Percentiles rank a stretch among this genome's conserved stretches.
Evolutionary conservation across 2,797 vertebrate genomes (phyloP).

Genomic region (Chromis chromis): DNA sequence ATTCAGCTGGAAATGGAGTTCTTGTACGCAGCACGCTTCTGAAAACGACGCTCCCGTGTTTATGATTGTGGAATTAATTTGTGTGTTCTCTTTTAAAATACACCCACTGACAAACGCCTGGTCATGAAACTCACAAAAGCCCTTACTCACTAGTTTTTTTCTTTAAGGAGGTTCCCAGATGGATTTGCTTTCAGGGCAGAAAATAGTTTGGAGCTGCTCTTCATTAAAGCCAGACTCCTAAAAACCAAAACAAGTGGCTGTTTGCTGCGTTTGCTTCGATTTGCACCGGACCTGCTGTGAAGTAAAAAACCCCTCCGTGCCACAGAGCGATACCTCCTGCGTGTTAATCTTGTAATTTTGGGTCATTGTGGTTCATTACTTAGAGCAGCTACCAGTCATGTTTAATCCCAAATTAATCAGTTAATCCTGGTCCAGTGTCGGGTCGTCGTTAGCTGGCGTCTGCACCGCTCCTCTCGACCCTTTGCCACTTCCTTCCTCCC

Average conservation of each 20-base stretch:
- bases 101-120: slow-evolving; percentile 49
- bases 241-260: neutral
- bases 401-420: slow-evolving; percentile 84
- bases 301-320: slow-evolving; percentile 12
- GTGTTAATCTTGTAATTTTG: slow-evolving; percentile 74
- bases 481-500: slow-evolving; percentile 65
- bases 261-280: slow-evolving; percentile 29
- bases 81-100: slow-evolving; percentile 47
- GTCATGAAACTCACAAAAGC: slow-evolving; percentile 58
- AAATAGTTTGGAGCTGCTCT: slow-evolving; percentile 6
- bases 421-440: slow-evolving; percentile 72
- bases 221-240: slow-evolving; percentile 7
- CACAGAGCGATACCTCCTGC: slow-evolving; percentile 36
- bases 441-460: slow-evolving; percentile 63
- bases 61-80: slow-evolving; percentile 66
- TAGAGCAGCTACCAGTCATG: slow-evolving; percentile 72
- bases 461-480: slow-evolving; percentile 68
- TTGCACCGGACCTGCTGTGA: slow-evolving; percentile 12
- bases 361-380: slow-evolving; percentile 77
- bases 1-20: slow-evolving; percentile 74
- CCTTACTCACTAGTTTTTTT: slow-evolving; percentile 36
- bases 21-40: slow-evolving; percentile 38
- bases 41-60: slow-evolving; percentile 62
- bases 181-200: slow-evolving; percentile 38
- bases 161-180: slow-evolving; percentile 31